Evolutionary conservation across 2,888 invertebrate genomes (phyloP).

Genomic region (Acanthosepion esculentum): DNA sequence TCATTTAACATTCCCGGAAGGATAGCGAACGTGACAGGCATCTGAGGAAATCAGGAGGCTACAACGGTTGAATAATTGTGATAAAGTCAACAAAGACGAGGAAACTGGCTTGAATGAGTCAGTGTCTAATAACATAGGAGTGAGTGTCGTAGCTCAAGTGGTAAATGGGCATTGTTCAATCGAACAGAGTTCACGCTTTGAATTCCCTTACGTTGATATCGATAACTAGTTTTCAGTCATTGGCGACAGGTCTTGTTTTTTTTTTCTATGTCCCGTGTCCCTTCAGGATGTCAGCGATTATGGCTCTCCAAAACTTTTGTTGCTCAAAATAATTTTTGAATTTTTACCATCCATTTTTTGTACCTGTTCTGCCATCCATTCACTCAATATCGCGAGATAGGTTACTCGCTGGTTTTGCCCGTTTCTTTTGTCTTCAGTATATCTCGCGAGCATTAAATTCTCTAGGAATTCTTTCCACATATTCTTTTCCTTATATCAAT

Average conservation of each 20-base stretch:
- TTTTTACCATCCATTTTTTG: too few relatives aligned
- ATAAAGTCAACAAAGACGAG: neutral
- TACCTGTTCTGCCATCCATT: too few relatives aligned
- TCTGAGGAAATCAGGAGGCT: neutral
- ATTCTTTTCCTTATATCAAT: too few relatives aligned
- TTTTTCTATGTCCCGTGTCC: too few relatives aligned
- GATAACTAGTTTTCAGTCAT: neutral
- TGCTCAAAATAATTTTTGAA: too few relatives aligned
- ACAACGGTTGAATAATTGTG: neutral
- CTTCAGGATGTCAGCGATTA: too few relatives aligned
- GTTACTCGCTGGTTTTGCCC: too few relatives aligned
- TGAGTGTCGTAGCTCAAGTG: neutral
- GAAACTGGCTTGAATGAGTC: neutral
- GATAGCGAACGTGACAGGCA: neutral
- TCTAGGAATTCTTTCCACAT: too few relatives aligned
- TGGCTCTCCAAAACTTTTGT: too few relatives aligned
- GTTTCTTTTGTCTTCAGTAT: too few relatives aligned
- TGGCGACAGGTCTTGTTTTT: neutral
- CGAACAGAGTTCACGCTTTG: neutral
- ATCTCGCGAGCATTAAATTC: too few relatives aligned
- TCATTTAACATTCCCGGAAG: neutral
- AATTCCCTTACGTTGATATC: neutral
- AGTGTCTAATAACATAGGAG: neutral
- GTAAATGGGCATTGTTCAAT: neutral
- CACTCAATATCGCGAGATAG: too few relatives aligned